A percentile compares a stretch with the other conserved stretches of the same genome.
Evolutionary conservation across 2,797 vertebrate genomes (phyloP).

Genomic region (Graptemys geographica): DNA sequence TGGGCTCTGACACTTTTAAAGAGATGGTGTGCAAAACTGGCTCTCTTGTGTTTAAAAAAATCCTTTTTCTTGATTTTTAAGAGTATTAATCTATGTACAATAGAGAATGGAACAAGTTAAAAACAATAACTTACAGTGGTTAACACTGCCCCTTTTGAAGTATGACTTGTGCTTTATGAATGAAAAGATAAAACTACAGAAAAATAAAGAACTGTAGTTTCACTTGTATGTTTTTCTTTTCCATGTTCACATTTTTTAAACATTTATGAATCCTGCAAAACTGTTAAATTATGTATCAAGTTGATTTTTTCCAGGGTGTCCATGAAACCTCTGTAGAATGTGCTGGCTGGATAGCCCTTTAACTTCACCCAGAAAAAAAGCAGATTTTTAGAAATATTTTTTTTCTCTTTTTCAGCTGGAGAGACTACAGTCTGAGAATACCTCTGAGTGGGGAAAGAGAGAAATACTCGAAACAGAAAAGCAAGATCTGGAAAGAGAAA

Average conservation of each 20-base stretch:
- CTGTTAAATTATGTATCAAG: neutral
- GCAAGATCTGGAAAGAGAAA: constrained; percentile 67
- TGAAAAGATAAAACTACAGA: neutral
- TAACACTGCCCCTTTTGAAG: neutral
- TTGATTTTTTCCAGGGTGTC: neutral
- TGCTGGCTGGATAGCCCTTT: too few species aligned
- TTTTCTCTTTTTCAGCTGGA: constrained; percentile 55
- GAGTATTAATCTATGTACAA: neutral
- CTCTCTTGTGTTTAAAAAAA: neutral
- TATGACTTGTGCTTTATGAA: neutral
- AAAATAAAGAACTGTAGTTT: neutral
- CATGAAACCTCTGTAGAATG: neutral
- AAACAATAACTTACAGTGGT: neutral
- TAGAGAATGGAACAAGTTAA: neutral
- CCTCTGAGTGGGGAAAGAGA: constrained; percentile 44
- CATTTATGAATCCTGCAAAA: neutral
- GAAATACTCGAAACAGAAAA: constrained; percentile 54
- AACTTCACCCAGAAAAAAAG: neutral
- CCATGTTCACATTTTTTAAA: neutral
- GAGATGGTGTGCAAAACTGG: neutral
- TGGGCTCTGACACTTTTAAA: neutral
- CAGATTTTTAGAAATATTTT: neutral
- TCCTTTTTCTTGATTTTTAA: neutral
- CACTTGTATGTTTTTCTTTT: neutral
- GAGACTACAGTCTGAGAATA: constrained; percentile 49